Conservation (phyloP, 30 jellyfish, hydroid and myxozoan species). For the Turritopsis rubra region DNA sequence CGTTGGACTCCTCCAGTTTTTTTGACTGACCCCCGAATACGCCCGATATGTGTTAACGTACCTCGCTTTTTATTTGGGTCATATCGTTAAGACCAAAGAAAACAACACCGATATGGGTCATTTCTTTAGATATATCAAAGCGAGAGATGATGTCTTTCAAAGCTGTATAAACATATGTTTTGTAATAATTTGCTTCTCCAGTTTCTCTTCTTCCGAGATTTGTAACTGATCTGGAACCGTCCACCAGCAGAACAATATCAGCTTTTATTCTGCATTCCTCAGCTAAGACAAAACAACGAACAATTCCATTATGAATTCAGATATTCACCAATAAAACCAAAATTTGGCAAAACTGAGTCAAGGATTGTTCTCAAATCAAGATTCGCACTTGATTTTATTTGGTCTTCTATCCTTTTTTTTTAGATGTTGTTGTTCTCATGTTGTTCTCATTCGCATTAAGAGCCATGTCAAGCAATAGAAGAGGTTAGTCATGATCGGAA, state of each 20-base stretch:
- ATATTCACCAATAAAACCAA: too few relatives aligned
- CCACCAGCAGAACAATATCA: slow-evolving; percentile 17
- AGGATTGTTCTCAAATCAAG: too few relatives aligned
- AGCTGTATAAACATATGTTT: slow-evolving; percentile 4
- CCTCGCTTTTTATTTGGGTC: not conserved
- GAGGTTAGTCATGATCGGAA: too few relatives aligned
- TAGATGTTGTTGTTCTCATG: too few relatives aligned
- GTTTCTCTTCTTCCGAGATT: not conserved
- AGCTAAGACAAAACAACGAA: not conserved
- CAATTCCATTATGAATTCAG: not conserved
- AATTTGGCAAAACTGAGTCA: too few relatives aligned
- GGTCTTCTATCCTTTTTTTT: too few relatives aligned
- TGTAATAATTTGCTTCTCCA: slow-evolving; percentile 4
- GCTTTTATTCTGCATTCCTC: slow-evolving; percentile 11
- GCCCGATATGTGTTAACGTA: too few relatives aligned
- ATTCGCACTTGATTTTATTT: too few relatives aligned
- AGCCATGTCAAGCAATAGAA: too few relatives aligned
- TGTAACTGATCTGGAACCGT: slow-evolving; percentile 19
- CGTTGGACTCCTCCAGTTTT: too few relatives aligned
- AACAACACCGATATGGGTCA: slow-evolving; percentile 11
- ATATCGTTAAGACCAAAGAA: slow-evolving; percentile 11
- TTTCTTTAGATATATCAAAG: slow-evolving; percentile 4
- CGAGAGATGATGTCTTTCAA: slow-evolving; percentile 4
- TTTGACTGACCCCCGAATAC: too few relatives aligned
- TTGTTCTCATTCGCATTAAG: too few relatives aligned